These are phyloP conservation scores for Notiomystis cincta DNA, from an alignment of 2,113 vertebrate species.

Conservation along the genomic window DNA sequence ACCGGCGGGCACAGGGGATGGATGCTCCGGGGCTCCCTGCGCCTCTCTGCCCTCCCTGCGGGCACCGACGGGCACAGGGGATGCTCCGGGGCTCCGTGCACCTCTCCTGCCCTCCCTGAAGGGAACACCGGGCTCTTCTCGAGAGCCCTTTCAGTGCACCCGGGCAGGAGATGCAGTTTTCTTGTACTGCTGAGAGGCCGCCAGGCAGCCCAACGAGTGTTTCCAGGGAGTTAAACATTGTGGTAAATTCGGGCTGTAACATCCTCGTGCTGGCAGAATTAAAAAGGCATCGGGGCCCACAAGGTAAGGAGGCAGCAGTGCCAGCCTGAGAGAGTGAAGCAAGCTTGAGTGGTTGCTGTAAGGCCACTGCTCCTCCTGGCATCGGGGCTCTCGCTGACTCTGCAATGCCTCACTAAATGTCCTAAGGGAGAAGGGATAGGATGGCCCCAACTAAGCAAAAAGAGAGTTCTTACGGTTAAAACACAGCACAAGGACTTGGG, in stretches of 20 bases:
- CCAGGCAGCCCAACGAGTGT: neutral
- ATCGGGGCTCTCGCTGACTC: neutral
- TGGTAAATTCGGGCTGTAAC: neutral
- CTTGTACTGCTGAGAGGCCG: accelerated
- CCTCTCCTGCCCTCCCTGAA: neutral
- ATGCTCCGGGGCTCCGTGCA: no score
- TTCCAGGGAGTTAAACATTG: neutral
- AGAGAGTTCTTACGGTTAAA: neutral
- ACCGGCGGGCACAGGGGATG: neutral
- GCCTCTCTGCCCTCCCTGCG: neutral
- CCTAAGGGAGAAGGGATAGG: neutral
- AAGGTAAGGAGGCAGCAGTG: neutral
- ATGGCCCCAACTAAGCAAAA: neutral
- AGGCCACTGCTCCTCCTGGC: neutral
- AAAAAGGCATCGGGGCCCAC: neutral
- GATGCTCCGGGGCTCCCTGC: neutral
- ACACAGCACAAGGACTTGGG: neutral
- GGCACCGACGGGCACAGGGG: neutral
- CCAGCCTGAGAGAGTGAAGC: neutral
- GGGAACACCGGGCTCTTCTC: no score
- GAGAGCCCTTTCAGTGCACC: accelerated
- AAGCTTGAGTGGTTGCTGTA: neutral
- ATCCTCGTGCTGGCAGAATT: accelerated
- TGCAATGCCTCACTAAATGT: neutral
- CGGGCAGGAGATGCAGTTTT: neutral